Conservation (phyloP, 1,140 invertebrate species). For the Eupristina koningsbergeri region DNA sequence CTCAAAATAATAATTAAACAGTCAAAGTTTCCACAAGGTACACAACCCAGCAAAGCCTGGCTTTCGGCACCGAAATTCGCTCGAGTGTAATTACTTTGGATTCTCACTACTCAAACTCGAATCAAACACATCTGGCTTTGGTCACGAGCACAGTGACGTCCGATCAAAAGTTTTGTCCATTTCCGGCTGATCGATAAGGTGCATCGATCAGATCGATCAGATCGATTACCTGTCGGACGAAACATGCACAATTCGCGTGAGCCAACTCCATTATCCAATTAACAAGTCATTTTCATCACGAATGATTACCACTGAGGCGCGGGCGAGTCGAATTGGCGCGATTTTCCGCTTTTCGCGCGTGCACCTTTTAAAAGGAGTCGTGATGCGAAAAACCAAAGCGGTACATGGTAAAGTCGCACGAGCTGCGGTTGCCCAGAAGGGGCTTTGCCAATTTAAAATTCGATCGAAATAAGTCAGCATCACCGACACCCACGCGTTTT, state of each 20-base stretch:
- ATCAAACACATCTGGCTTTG: background rate
- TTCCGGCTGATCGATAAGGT: background rate
- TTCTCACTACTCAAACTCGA: background rate
- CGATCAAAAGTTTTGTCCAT: background rate
- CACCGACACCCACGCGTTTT: background rate
- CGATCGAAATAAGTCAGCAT: conserved; percentile 34
- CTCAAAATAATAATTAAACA: background rate
- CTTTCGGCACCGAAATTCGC: background rate
- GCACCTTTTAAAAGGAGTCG: background rate
- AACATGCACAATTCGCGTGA: background rate
- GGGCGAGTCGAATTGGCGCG: background rate
- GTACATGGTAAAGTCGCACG: too few species aligned
- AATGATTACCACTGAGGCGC: conserved; percentile 45
- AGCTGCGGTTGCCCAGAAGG: too few species aligned
- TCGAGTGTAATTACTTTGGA: too few species aligned
- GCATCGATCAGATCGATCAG: background rate
- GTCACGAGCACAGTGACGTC: background rate
- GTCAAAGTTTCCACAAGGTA: background rate
- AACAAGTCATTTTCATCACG: conserved; percentile 19
- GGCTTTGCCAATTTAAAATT: background rate
- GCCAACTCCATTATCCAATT: conserved; percentile 37
- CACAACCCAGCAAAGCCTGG: background rate
- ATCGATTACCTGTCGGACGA: background rate
- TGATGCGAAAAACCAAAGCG: conserved; percentile 31
- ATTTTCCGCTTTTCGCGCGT: too few species aligned